Percentiles rank a stretch among this genome's conserved stretches.
These are phyloP conservation scores for Pseudocheirus occidentalis DNA, from an alignment of 2,797 vertebrate species.

Conservation along the genomic window DNA sequence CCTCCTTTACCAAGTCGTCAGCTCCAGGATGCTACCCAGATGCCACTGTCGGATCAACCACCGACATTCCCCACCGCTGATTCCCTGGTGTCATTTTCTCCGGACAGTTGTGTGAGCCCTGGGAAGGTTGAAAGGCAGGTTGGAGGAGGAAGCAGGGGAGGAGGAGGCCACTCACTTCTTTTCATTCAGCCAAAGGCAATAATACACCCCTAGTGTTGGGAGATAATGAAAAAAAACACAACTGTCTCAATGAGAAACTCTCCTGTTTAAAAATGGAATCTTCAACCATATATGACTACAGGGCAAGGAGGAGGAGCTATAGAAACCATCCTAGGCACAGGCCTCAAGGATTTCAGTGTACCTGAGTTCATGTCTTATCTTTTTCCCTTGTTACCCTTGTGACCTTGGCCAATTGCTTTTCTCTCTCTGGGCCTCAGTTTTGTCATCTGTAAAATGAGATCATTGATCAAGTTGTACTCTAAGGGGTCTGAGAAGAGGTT, in stretches of 20 bases:
- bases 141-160: not conserved
- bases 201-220: not conserved
- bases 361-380: not conserved
- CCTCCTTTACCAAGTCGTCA: not conserved
- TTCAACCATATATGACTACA: not conserved
- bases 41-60: fast-evolving
- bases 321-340: not conserved
- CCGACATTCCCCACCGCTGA: not conserved
- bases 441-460: not conserved
- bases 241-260: slow-evolving; percentile 18
- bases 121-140: not conserved
- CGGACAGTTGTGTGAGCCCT: not conserved
- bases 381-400: not conserved
- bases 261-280: slow-evolving; percentile 33
- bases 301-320: slow-evolving; percentile 49
- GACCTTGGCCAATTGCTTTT: not conserved
- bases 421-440: not conserved
- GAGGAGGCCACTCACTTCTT: fast-evolving
- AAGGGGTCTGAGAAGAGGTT: not conserved
- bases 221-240: fast-evolving
- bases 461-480: not conserved
- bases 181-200: not conserved
- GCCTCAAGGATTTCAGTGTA: slow-evolving; percentile 60
- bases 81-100: not conserved
- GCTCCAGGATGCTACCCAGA: not conserved